Base-by-base conservation (phyloP, 2,888 invertebrate species). In the Campopleginae sp. region DNA sequence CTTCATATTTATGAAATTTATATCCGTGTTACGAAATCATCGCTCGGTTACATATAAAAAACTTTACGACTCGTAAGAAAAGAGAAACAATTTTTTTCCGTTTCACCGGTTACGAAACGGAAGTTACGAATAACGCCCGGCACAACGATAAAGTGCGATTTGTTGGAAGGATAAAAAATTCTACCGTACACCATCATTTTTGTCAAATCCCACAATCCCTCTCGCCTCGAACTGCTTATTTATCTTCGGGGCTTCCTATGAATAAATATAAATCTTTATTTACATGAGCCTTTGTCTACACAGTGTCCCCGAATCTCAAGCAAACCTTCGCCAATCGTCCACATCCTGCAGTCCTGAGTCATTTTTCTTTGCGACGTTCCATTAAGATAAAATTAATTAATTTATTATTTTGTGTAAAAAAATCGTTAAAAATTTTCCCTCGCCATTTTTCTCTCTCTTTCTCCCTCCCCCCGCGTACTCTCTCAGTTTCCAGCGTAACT, bases 161-260 rank as follows among this genome's bases (percentile, higher is more conserved):
- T 54, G 54, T 54, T 38, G 33, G 51, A 42, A 23, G 7, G 7
- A 72, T 23, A 72, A 54, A 54, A 54, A 72, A 17, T 33, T 10
- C 23, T 19, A 82, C 17, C 63, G 27, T 19, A 27, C 46, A 58
- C 74, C 27, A 74, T 79, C 58, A 61, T 75, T 71, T 83, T 70
- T 70, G 58, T 44, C 70, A 75, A 80, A 71, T 63, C 61, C 19
- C 31, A 63, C 79, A 75, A 78, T 68, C 19, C 23, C 65, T 70
- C 51, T 70, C 74, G 7, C 61, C n/a, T n/a, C 72, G 17, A 71
- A 65, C 46, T 61, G 31, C 31, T 42, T 66, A 71, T 80, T 76
- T 58, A 19, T 48, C 46, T 51, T 58, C 23, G 3, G 12, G 38
- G 14, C 46, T 46, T 63, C 46, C 17, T 46, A 68, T 8, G 44